These are phyloP conservation scores for Cinclus mexicanus DNA, from an alignment of 2,113 vertebrate genomes.

Conservation along the genomic window DNA sequence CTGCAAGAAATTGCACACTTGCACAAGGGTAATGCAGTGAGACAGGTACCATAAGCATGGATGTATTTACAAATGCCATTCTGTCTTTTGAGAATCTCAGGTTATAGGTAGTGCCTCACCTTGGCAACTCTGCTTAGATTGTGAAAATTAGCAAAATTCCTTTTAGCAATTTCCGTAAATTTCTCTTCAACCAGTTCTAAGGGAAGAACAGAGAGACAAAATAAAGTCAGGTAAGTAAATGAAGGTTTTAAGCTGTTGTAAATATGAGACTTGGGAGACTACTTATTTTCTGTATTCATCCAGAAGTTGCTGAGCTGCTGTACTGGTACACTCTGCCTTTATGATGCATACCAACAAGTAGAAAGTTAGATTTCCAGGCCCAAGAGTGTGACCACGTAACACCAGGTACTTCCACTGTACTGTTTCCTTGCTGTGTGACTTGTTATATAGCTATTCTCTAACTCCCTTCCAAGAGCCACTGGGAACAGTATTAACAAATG, in stretches of 20 bases:
- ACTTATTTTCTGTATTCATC: neutral
- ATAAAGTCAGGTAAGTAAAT: neutral
- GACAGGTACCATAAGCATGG: neutral
- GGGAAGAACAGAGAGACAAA: neutral
- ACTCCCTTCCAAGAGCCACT: neutral
- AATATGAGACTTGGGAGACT: neutral
- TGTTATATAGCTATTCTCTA: neutral
- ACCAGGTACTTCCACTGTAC: neutral
- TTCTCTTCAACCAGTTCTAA: slow-evolving; percentile 62
- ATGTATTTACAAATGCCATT: neutral
- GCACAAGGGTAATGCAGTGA: neutral
- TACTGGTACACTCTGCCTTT: neutral
- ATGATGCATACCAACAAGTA: neutral
- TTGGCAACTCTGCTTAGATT: slow-evolving; percentile 64
- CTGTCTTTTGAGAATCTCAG: neutral
- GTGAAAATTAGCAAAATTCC: slow-evolving; percentile 63
- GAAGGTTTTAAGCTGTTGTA: neutral
- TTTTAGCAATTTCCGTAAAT: neutral
- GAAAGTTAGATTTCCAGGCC: neutral
- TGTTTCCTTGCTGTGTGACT: neutral
- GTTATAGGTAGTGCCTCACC: slow-evolving; percentile 45
- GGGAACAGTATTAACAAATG: neutral
- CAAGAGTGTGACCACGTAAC: neutral
- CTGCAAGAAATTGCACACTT: neutral
- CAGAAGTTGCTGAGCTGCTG: neutral